Percentiles rank a stretch among this genome's conserved stretches.
phyloP scores from a whole-genome alignment of 2,113 vertebrate genomes.

The Tachuris rubrigastra region DNA sequence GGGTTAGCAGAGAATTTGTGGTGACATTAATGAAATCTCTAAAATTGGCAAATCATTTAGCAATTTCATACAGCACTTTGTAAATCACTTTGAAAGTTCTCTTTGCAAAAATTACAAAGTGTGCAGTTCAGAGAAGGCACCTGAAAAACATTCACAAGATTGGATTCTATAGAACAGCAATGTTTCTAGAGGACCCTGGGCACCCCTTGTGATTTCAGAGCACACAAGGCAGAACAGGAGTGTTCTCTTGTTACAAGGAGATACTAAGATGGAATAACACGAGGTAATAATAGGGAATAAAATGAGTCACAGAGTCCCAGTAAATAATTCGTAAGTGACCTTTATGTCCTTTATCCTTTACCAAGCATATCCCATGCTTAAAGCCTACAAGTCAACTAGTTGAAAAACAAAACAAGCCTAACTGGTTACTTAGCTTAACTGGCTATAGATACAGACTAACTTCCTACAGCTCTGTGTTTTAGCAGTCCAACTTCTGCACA shows the following conservation, averaged over 20 bases:
- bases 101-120: background rate
- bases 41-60: background rate
- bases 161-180: background rate
- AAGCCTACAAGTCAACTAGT: background rate
- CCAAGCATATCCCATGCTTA: background rate
- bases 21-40: background rate
- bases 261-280: background rate
- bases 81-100: background rate
- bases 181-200: background rate
- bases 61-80: background rate
- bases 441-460: background rate
- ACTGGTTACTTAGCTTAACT: background rate
- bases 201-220: background rate
- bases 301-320: background rate
- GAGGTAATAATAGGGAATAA: background rate
- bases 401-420: background rate
- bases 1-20: background rate
- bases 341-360: background rate
- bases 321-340: background rate
- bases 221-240: background rate
- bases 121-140: background rate
- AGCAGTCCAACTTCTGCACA: background rate
- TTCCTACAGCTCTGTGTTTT: background rate
- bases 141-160: background rate
- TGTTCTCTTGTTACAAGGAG: background rate